Evolutionary conservation across 2,888 invertebrate genomes (phyloP), one percentile per base, ranked within the genome.

Genomic region (Diaphora mendica): DNA sequence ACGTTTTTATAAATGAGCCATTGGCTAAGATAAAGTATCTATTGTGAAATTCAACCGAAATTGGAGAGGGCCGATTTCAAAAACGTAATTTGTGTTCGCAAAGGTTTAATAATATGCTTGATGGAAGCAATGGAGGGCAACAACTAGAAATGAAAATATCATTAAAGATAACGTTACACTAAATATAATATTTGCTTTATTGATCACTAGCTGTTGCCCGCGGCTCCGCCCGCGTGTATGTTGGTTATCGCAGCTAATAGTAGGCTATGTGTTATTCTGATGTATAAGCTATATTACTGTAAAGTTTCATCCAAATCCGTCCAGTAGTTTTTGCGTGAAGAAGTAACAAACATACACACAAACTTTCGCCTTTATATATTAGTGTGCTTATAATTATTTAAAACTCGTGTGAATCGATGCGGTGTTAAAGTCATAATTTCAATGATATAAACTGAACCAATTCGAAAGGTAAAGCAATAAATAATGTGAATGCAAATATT

Each of bases 1-100:
- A 87, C 87, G 79, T 88, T 88, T 87, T 86, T 82, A 87, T 87
- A 87, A 87, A 86, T 82, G 85, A 85, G 84, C 81, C 79, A 76
- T 82, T 83, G 85, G 72, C 73, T 82, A 79, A 84, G 81, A 87
- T 80, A 83, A 83, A 84, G 79, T 83, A 82, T 82, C 81, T 80
- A 80, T 85, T 86, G 84, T 82, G 75, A 82, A 79, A 78, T 78
- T 72, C 75, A 74, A 80, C 78, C 73, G 74, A 68, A 67, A 79
- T 73, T 70, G 73, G 71, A 76, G 68, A 65, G 64, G 74, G 72
- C 75, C 76, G 77, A 78, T 79, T 84, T 77, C 68, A 74, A 78
- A 80, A 80, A 81, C 70, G 81, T 80, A 77, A 84, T 81, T 44
- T 44, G 44, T 44, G 15, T 44, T 15, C 44, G 44, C 15, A 15